Evolutionary conservation across 2,888 invertebrate species (phyloP), one percentile per base, ranked within the genome.

Genomic region (Amblyjoppa proteus): DNA sequence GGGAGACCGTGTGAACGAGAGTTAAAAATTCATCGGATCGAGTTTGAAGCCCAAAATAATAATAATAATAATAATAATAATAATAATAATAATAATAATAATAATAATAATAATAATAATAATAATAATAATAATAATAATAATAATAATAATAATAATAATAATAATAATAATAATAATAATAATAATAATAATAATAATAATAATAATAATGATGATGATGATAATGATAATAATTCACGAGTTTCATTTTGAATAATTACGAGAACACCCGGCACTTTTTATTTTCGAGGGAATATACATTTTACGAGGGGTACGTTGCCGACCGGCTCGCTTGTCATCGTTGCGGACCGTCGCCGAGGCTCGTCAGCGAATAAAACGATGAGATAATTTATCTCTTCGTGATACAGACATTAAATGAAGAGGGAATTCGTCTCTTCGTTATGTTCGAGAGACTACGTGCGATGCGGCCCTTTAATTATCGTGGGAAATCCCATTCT

Each of bases 231-330:
- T 56, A 9, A 56, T 25, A 11, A 20, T 11, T 28, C 28, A 11
- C 89, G 90, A 92, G 88, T 92, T 92, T 92, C 91, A 92, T 92
- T 91, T 91, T 92, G 91, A 92, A 92, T 92, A 90, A 91, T 90
- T 88, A 88, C 83, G 31, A 85, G 88, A 88, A 89, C 89, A 88
- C 86, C 16, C 73, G 13, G 25, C 56, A 58, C n/a, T 58, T 56
- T n/a, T 56, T 9, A 45, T 31, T 41, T 45, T 58, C 51, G 28
- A 41, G 2, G 31, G 9, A 31, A 77, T 28, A 13, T 49, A 77
- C 41, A 51, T 68, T 51, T 20, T 71, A 7, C 11, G 9, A 38
- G 7, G 9, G 38, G 28, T 45, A 25, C 49, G 16, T 51, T 38
- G 11, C 11, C 13, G n/a, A 49, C 45, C 11, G 3, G 4, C n/a